Evolutionary conservation across 2,797 vertebrate genomes (phyloP).

Genomic region (Cynodonichthys magdalenae): DNA sequence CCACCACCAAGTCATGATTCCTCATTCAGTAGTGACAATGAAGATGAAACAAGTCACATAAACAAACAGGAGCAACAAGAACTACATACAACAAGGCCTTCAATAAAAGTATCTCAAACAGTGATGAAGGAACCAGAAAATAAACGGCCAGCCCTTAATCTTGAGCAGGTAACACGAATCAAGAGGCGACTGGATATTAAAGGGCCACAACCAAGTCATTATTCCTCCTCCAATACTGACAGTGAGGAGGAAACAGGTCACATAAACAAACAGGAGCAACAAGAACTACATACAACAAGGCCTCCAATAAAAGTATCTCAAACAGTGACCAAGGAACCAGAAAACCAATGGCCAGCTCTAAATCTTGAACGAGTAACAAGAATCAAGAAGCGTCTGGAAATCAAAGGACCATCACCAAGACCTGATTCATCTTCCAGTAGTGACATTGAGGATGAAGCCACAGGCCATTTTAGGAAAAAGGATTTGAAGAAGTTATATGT

Average conservation of each 20-base stretch:
- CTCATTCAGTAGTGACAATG: constrained; percentile 45
- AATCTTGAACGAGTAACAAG: neutral
- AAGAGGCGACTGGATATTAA: constrained; percentile 33
- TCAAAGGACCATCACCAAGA: constrained; percentile 41
- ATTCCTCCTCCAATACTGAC: constrained; percentile 51
- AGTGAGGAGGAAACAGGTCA: constrained; percentile 45
- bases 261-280: neutral
- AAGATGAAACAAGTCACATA: constrained; percentile 1
- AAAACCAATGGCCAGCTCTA: neutral
- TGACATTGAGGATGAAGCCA: constrained; percentile 44
- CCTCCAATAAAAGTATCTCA: neutral
- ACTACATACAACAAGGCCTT: neutral
- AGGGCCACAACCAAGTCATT: neutral
- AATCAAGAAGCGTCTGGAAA: constrained; percentile 42
- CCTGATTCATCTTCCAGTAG: constrained; percentile 46
- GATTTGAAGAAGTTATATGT: neutral
- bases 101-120: neutral
- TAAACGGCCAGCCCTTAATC: neutral
- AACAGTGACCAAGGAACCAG: neutral
- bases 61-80: neutral
- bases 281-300: neutral
- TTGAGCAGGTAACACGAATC: neutral
- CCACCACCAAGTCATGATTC: constrained; percentile 5
- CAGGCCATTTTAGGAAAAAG: neutral
- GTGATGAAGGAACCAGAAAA: neutral